Evolutionary conservation across 30 jellyfish, hydroid and myxozoan species (phyloP).

Genomic region (Turritopsis rubra): DNA sequence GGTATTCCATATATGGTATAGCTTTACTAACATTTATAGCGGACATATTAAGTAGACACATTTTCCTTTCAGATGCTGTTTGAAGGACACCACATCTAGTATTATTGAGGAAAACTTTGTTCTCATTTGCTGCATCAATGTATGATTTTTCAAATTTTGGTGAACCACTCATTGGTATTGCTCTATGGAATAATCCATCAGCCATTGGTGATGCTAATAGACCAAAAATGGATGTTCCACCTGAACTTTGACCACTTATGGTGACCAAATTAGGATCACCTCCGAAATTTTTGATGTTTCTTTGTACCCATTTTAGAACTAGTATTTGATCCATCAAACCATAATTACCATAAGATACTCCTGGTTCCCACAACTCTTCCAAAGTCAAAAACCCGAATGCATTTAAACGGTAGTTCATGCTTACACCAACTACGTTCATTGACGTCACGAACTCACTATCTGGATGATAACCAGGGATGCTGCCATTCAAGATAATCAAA

Average conservation of each 20-base stretch:
- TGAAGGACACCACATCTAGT: slow-evolving; percentile 35
- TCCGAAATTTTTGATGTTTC: slow-evolving; percentile 53
- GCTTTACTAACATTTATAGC: slow-evolving; percentile 23
- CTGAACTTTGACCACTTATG: slow-evolving; percentile 60
- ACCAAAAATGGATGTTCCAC: slow-evolving; percentile 61
- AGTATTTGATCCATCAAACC: slow-evolving; percentile 78
- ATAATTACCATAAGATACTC: slow-evolving; percentile 52
- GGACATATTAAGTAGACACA: slow-evolving; percentile 27
- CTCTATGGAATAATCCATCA: slow-evolving; percentile 48
- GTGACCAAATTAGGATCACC: slow-evolving; percentile 67
- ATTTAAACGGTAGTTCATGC: slow-evolving; percentile 62
- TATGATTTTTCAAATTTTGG: slow-evolving; percentile 34
- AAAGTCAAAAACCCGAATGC: slow-evolving; percentile 73
- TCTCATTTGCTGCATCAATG: slow-evolving; percentile 49
- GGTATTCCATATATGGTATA: slow-evolving; percentile 27
- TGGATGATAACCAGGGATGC: slow-evolving; percentile 33
- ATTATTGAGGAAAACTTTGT: slow-evolving; percentile 38
- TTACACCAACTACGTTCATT: slow-evolving; percentile 58
- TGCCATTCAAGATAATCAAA: slow-evolving; percentile 29
- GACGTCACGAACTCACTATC: slow-evolving; percentile 41
- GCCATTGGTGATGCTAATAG: slow-evolving; percentile 61
- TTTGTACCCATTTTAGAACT: slow-evolving; percentile 57
- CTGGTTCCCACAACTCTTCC: slow-evolving; percentile 36
- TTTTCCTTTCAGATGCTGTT: not conserved
- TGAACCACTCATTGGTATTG: slow-evolving; percentile 65